A percentile compares a stretch with the other conserved stretches of the same genome.
These are phyloP conservation scores for Neogobius melanostomus DNA, from an alignment of 2,113 vertebrate species.

Conservation along the genomic window DNA sequence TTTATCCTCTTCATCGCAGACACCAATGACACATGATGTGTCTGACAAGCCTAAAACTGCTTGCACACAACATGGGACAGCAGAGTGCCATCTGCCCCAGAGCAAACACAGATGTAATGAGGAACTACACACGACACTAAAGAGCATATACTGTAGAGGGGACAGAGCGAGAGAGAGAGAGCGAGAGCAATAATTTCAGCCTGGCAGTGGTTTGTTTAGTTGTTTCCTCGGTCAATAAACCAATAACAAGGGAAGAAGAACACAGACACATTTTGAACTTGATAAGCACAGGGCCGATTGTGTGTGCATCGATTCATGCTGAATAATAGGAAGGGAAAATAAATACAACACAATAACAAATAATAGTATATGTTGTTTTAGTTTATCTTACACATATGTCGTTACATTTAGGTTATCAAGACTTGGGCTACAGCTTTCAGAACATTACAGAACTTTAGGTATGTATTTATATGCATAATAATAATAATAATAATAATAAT, in stretches of 20 bases:
- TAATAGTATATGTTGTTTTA: too few species aligned
- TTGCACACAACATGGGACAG: slow-evolving; percentile 2
- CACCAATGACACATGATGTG: too few species aligned
- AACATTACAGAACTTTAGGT: too few species aligned
- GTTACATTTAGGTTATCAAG: too few species aligned
- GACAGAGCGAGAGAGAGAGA: background rate
- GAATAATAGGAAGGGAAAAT: background rate
- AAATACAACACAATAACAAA: too few species aligned
- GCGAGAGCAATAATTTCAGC: slow-evolving; percentile 32
- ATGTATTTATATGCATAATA: too few species aligned
- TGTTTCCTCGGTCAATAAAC: slow-evolving; percentile 51
- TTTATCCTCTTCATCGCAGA: too few species aligned
- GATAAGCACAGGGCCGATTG: slow-evolving; percentile 22
- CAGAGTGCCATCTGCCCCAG: slow-evolving; percentile 45
- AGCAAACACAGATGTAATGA: slow-evolving; percentile 42
- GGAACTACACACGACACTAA: slow-evolving; percentile 8
- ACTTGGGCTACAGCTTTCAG: too few species aligned
- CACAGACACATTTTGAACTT: slow-evolving; percentile 40
- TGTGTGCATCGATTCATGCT: background rate
- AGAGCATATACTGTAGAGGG: background rate
- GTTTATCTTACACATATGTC: too few species aligned
- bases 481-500: too few species aligned
- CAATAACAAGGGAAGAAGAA: slow-evolving; percentile 41
- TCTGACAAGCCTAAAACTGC: background rate
- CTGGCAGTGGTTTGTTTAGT: slow-evolving; percentile 47